A percentile compares a stretch with the other conserved stretches of the same genome.
Evolutionary conservation across 2,797 vertebrate species (phyloP).

Genomic region (Microtus californicus): DNA sequence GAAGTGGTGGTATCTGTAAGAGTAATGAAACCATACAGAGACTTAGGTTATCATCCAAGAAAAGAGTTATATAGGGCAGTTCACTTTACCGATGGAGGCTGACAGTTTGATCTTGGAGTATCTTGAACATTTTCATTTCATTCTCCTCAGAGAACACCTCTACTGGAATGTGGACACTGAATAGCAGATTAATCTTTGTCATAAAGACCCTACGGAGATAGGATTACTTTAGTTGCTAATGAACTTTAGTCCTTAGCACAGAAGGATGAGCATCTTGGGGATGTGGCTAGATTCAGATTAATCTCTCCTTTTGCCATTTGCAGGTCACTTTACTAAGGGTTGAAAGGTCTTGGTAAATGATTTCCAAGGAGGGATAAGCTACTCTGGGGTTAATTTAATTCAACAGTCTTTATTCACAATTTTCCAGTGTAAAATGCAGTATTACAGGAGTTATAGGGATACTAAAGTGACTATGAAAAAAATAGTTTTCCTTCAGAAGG

Average conservation of each 20-base stretch:
- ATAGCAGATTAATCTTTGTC: slow-evolving; percentile 2
- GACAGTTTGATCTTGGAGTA: slow-evolving; percentile 19
- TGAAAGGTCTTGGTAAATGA: neutral
- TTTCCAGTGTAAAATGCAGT: neutral
- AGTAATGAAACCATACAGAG: neutral
- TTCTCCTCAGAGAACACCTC: neutral
- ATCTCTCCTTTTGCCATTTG: slow-evolving; percentile 5
- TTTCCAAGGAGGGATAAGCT: slow-evolving; percentile 17
- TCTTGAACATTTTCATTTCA: slow-evolving; percentile 61
- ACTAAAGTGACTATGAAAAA: neutral
- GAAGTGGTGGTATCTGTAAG: neutral
- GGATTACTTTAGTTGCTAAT: slow-evolving; percentile 81
- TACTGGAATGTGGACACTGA: slow-evolving; percentile 14
- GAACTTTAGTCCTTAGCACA: slow-evolving; percentile 73
- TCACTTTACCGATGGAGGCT: slow-evolving; percentile 20
- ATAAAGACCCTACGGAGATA: slow-evolving; percentile 70
- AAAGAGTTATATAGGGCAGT: slow-evolving; percentile 37
- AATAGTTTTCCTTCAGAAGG: slow-evolving; percentile 4
- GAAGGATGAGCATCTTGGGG: slow-evolving; percentile 43
- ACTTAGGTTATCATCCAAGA: slow-evolving; percentile 31
- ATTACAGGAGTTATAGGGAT: neutral
- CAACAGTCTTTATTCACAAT: slow-evolving; percentile 40
- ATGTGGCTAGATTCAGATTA: slow-evolving; percentile 64
- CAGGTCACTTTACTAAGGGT: slow-evolving; percentile 36
- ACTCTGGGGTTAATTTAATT: slow-evolving; percentile 34